Evolutionary conservation across 2,113 vertebrate genomes (phyloP).

Genomic region (Machaerirhynchus nigripectus): DNA sequence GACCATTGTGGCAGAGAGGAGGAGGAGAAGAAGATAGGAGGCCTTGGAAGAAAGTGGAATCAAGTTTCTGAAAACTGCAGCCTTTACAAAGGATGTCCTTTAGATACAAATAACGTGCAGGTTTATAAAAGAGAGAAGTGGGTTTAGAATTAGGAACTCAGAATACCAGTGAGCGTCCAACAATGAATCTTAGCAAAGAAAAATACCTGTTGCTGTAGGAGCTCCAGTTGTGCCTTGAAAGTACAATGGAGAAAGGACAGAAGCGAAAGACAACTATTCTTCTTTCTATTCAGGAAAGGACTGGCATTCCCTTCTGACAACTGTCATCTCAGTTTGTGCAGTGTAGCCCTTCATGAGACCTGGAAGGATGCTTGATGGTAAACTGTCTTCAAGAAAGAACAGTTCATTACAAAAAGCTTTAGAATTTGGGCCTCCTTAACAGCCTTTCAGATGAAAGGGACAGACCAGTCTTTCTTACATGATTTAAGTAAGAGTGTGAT

Average conservation of each 20-base stretch:
- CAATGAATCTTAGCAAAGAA: constrained; percentile 51
- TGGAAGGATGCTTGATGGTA: constrained; percentile 52
- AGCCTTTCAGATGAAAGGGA: constrained; percentile 61
- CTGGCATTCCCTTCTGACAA: constrained; percentile 44
- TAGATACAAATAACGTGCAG: constrained; percentile 31
- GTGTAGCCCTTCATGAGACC: constrained; percentile 48
- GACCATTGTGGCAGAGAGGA: not conserved
- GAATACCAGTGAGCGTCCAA: constrained; percentile 31
- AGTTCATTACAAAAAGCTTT: constrained; percentile 63
- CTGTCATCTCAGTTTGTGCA: constrained; percentile 48
- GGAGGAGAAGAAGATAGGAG: constrained; percentile 17
- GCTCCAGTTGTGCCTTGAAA: constrained; percentile 58
- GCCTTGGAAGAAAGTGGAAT: constrained; percentile 46
- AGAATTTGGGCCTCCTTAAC: constrained; percentile 57
- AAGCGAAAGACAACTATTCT: constrained; percentile 41
- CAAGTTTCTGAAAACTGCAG: constrained; percentile 32
- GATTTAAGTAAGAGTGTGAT: constrained; percentile 56
- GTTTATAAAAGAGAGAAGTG: constrained; percentile 40
- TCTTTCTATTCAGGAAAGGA: constrained; percentile 45
- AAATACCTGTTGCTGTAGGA: constrained; percentile 61
- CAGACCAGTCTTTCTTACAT: constrained; percentile 41
- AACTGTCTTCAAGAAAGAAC: constrained; percentile 56
- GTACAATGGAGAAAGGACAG: constrained; percentile 51
- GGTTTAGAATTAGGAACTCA: constrained; percentile 40
- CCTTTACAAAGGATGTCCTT: constrained; percentile 41